Evolutionary conservation across 1,140 invertebrate species (phyloP), one percentile per base, ranked within the genome.

Genomic region (Drosophila albomicans): DNA sequence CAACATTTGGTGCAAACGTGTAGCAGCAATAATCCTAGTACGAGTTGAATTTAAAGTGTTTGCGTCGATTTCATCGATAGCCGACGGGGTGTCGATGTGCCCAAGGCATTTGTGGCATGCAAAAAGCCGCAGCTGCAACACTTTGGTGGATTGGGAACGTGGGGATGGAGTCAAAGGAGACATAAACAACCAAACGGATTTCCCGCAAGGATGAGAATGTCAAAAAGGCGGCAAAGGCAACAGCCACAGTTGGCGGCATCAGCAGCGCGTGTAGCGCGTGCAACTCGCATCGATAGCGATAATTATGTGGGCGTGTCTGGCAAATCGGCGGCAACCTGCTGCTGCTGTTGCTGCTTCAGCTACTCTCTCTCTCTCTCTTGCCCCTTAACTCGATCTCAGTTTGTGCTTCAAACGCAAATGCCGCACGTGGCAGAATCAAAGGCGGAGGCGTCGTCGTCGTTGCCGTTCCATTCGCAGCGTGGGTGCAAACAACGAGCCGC

Each of bases 231-330:
- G 66, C 66, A 57, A 64, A 56, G 38, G 30, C 56, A 56, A 43
- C n/a, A 13, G 20, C 49, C 28, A 45, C 20, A n/a, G 49, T 15
- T 38, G 13, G 16, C 5, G 32, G 46, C 28, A 38, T 35, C 15
- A 15, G 28, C 20, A 20, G 45, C 70, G 76, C 75, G 75, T 75
- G 76, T 71, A 76, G 15, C 16, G 32, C 73, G 51, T 75, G 66
- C 71, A 64, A 59, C 71, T 71, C 81, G 58, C 74, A 71, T 54
- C 68, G 77, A 84, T 80, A 62, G 72, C 77, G 69, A 88, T 87
- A 87, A 87, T 88, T 89, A 87, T 71, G 80, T 82, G 85, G 84
- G 84, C 85, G 84, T 80, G 81, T 49, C 58, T 30, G 56, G 25
- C 46, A 49, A 64, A 52, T 38, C 64, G 35, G 48, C 46, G 30